Base-by-base conservation (phyloP, 2,113 vertebrate species). In the Dicaeum eximium region DNA sequence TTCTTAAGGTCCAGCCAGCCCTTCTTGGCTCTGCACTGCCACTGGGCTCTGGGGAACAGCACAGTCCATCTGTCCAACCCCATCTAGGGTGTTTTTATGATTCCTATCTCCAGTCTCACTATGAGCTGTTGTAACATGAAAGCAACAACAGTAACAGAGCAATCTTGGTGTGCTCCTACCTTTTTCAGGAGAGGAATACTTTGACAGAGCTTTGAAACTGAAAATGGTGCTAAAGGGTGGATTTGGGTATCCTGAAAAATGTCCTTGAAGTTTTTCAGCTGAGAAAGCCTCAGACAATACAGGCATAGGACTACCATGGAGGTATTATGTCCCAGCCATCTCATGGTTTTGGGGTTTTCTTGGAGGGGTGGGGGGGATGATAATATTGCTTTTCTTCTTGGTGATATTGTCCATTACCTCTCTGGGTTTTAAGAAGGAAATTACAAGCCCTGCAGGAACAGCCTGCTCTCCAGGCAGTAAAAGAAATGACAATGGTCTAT, bases 361-460 rank as follows among this genome's bases (percentile, higher is more conserved):
- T 11, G 17, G 20, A n/a, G n/a, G n/a, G n/a, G n/a, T n/a, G n/a
- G 3, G 2, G 3, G 2, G 3, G 7, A 9, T 47, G 7, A 2
- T 5, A 5, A 35, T 31, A 28, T 11, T 50, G 10, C 19, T 78
- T 38, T 33, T 20, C 1, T 25, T 78, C 71, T 54, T 60, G 13
- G 9, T 48, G 19, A 37, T 19, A 50, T 33, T 67, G 7, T 40
- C n/a, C 25, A 9, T 72, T 48, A 69, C 6, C 2, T 17, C 12
- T 58, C 56, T 61, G 28, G 5, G 13, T 73, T 78, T 38, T 58
- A 23, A 84, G 30, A 69, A 73, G 31, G 25, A 66, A 80, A 60
- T 44, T 50, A 27, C 17, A 77, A 73, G 83, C 10, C 20, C 20
- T 84, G 28, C 20, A 66, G 25, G 30, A 72, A 50, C 42, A 80